phyloP scores from a whole-genome alignment of 2,113 vertebrate species.

The Cairina moschata region DNA sequence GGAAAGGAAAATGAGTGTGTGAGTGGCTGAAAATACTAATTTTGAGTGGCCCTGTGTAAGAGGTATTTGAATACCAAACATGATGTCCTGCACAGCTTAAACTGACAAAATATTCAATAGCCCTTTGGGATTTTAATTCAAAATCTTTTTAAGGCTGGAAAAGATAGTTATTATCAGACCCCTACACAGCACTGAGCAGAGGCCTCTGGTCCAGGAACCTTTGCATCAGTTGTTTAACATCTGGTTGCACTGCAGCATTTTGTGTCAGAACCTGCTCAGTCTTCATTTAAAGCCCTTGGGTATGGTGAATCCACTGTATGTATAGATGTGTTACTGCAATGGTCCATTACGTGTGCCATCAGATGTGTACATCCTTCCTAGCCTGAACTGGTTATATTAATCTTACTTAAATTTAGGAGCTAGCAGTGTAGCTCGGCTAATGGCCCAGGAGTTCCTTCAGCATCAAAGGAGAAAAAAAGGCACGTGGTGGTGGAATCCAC shows the following conservation, averaged over 20 bases:
- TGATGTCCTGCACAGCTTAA: not conserved
- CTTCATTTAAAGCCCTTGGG: constrained; percentile 3
- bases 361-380: not conserved
- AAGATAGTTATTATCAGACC: not conserved
- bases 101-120: not conserved
- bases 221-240: not conserved
- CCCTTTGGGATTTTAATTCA: not conserved
- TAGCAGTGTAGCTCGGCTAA: not conserved
- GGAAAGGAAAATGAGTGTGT: not conserved
- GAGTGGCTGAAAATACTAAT: not conserved
- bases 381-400: not conserved
- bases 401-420: not conserved
- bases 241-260: not conserved
- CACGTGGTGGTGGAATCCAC: not conserved
- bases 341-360: constrained; percentile 12
- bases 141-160: not conserved
- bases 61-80: not conserved
- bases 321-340: not conserved
- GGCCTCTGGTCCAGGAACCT: not conserved
- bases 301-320: not conserved
- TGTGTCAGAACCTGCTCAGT: not conserved
- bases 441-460: not conserved
- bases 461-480: not conserved
- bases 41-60: not conserved
- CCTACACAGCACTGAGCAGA: not conserved